Conservation (phyloP, 2,113 vertebrate genomes). For the Triplophysa tibetana region DNA sequence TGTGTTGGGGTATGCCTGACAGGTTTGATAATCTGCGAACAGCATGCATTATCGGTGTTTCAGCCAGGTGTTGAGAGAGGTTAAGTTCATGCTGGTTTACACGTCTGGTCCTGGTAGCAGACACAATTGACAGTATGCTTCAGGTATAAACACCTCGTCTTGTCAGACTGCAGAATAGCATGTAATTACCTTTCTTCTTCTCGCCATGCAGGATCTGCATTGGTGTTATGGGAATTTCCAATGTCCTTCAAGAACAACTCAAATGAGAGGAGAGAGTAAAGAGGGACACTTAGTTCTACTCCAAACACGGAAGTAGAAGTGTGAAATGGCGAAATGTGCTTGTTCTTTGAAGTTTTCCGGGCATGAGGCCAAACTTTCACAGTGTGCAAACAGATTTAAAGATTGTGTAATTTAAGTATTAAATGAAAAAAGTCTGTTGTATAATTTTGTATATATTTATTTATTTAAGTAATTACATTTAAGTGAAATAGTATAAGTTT, state of each 20-base stretch:
- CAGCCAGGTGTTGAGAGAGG: neutral
- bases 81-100: conserved; percentile 18
- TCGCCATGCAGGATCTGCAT: conserved; percentile 14
- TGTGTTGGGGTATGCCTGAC: neutral
- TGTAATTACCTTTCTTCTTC: conserved; percentile 47
- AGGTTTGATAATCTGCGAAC: neutral
- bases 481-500: neutral
- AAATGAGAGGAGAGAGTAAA: neutral
- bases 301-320: neutral
- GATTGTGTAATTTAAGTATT: too few species aligned
- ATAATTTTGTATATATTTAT: neutral
- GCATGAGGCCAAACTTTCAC: neutral
- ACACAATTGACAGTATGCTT: conserved; percentile 43
- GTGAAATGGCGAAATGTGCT: conserved; percentile 30
- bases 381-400: too few species aligned
- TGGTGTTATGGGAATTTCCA: conserved; percentile 50
- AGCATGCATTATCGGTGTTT: neutral
- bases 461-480: too few species aligned
- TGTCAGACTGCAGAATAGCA: conserved; percentile 38
- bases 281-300: neutral
- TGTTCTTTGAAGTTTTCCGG: conserved; percentile 25
- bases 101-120: conserved; percentile 26
- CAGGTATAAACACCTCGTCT: conserved; percentile 38
- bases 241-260: conserved; percentile 19
- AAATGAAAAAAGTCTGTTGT: too few species aligned